Base-by-base conservation (phyloP, 2,113 vertebrate species). In the Pelodiscus sinensis region DNA sequence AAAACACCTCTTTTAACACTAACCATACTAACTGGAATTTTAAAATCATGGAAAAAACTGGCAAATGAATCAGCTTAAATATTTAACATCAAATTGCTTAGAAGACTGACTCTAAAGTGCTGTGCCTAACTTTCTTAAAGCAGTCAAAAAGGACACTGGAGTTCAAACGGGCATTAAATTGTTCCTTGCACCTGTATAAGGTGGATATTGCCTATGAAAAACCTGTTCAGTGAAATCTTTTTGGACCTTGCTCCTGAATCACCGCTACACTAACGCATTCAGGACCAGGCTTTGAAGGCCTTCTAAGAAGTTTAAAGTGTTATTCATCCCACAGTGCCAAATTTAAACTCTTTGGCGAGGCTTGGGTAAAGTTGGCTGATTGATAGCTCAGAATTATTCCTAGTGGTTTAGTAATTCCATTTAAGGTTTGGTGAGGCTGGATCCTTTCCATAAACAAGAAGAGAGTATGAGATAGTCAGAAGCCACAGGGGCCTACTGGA, bases 1-100 rank as follows among this genome's bases (percentile, higher is more conserved):
- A 84, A 92, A 95, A 62, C 85, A 79, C 50, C 86, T 85, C 57
- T 38, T 93, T 56, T 81, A 29, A 88, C 58, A 24, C 89, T 92
- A 88, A 38, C 73, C 75, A 81, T 15, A 8, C 79, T 79, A 93
- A 81, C 87, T 54, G 60, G 82, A 91, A 78, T 51, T 57, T 38
- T 62, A 97, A 86, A 22, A 65, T 81, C 11, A 29, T 54, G 11
- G 77, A 15, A 75, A 79, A 86, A 31, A 78, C 29, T 83, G 87
- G 18, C 12, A 84, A 85, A 80, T 54, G 18, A 38, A 6, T 88
- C n/a, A 38, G 29, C 79, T 73, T 56, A 68, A 44, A 6, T 84
- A 29, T 92, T 96, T 75, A 80, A 27, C 86, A 79, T 44, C 25
- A 35, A 93, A 58, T n/a, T 62, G 25, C n/a, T 82, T 87, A 12